Evolutionary conservation across 1,140 invertebrate species (phyloP).

Genomic region (Pseudomyrmex pallidus): DNA sequence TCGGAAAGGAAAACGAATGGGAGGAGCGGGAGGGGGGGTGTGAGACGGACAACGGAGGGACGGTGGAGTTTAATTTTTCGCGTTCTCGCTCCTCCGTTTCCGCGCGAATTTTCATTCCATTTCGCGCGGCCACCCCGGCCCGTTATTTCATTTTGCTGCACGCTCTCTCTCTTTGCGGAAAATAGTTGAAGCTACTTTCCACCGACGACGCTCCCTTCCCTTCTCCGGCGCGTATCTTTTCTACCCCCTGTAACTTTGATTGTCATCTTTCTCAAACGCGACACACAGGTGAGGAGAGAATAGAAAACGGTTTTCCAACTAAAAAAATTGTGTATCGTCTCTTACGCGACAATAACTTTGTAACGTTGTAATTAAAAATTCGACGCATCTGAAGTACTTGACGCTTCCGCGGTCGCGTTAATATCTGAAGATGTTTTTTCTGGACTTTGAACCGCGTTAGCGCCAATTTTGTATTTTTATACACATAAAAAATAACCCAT

Average conservation of each 20-base stretch:
- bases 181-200: conserved; percentile 51
- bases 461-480: too few relatives aligned
- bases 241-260: not conserved
- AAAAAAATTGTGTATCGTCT: not conserved
- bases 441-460: too few relatives aligned
- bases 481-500: too few relatives aligned
- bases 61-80: conserved; percentile 62
- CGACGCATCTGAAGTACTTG: too few relatives aligned
- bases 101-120: conserved; percentile 73
- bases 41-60: not conserved
- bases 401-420: too few relatives aligned
- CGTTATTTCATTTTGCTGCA: conserved; percentile 70
- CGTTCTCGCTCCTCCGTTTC: conserved; percentile 64
- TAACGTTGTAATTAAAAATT: not conserved
- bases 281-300: conserved; percentile 4
- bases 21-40: not conserved
- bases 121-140: conserved; percentile 69
- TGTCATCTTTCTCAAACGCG: conserved; percentile 32
- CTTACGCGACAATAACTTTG: conserved; percentile 33
- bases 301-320: conserved; percentile 9
- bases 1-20: conserved; percentile 38
- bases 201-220: not conserved
- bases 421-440: too few relatives aligned
- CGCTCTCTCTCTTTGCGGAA: conserved; percentile 33
- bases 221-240: not conserved